A percentile compares a stretch with the other conserved stretches of the same genome.
phyloP scores from a whole-genome alignment of 2,113 vertebrate species.

The Leucopternis melanops region DNA sequence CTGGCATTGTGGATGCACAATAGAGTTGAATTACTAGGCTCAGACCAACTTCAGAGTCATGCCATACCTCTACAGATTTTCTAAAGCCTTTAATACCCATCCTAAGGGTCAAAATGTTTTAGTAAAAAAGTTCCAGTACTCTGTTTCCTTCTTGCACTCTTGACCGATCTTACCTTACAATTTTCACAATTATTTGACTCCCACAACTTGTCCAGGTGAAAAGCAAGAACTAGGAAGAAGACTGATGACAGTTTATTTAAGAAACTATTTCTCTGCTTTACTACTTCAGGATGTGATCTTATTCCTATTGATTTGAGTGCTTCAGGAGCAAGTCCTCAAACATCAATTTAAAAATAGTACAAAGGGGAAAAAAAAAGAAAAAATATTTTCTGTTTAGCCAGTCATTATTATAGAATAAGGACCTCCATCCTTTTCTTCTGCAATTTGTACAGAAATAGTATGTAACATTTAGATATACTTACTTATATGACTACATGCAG shows the following conservation, averaged over 20 bases:
- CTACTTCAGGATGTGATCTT: neutral
- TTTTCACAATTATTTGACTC: neutral
- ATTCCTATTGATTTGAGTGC: neutral
- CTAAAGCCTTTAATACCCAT: neutral
- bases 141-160: neutral
- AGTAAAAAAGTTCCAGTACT: neutral
- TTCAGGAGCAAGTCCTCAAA: neutral
- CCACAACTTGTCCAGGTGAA: no score
- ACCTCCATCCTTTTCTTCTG: neutral
- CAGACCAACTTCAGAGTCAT: neutral
- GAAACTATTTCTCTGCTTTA: neutral
- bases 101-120: neutral
- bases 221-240: no score
- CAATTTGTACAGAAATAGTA: neutral
- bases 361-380: neutral
- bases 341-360: neutral
- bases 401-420: neutral
- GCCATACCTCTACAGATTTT: neutral
- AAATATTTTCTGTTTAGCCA: neutral
- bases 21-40: neutral
- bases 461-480: neutral
- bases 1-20: neutral
- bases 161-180: neutral
- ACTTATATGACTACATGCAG: neutral
- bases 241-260: neutral